These are phyloP conservation scores for Myrmecobius fasciatus DNA, from an alignment of 2,113 vertebrate species.

Conservation along the genomic window DNA sequence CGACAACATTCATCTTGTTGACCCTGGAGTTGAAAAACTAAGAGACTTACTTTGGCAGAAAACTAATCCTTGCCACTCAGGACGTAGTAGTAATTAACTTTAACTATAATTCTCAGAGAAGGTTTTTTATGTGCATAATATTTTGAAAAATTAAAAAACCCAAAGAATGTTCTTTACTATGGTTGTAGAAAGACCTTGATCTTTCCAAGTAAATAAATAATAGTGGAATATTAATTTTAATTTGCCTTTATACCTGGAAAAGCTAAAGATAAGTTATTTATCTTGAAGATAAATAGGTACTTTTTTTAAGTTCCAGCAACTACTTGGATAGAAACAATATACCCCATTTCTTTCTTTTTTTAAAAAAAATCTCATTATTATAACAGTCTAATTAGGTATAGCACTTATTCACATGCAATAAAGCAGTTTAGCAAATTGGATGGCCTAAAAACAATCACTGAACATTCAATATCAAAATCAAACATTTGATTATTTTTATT, in stretches of 20 bases:
- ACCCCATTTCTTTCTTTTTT: slow-evolving; percentile 3
- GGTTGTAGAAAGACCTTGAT: not conserved
- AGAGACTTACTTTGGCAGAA: not conserved
- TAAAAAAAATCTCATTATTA: not conserved
- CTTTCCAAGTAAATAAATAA: not conserved
- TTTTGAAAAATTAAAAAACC: not conserved
- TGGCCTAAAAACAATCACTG: too few relatives aligned
- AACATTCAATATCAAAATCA: not conserved
- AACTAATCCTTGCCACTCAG: not conserved
- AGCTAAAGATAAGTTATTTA: not conserved
- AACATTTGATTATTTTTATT: slow-evolving; percentile 63
- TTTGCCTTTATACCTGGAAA: not conserved
- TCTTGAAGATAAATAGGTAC: not conserved
- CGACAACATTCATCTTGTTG: not conserved
- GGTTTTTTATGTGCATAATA: not conserved
- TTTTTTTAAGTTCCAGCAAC: too few relatives aligned
- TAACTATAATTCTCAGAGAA: not conserved
- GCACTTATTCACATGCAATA: slow-evolving; percentile 32
- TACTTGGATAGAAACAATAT: not conserved
- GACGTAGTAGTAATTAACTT: not conserved
- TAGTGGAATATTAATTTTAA: not conserved
- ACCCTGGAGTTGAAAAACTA: not conserved
- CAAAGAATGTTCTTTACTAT: not conserved
- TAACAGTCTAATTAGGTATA: too few relatives aligned
- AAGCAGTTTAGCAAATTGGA: slow-evolving; percentile 55